Conservation (phyloP, 2,113 vertebrate species). For the Numenius arquata region DNA sequence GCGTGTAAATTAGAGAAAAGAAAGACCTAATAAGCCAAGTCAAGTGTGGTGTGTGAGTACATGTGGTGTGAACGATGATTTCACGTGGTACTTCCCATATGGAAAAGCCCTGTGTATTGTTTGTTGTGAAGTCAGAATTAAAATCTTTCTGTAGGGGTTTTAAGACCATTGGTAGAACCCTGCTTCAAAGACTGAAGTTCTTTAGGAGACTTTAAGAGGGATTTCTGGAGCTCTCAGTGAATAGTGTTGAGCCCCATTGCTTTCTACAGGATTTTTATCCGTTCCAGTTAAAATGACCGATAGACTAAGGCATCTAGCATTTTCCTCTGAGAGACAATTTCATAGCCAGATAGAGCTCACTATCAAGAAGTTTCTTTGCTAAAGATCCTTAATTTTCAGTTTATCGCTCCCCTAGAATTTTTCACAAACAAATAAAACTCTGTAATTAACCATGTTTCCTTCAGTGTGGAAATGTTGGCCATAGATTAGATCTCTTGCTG, state of each 20-base stretch:
- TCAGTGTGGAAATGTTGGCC: not conserved
- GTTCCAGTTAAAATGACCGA: not conserved
- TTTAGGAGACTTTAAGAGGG: not conserved
- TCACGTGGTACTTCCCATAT: not conserved
- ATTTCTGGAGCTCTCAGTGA: not conserved
- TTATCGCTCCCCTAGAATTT: not conserved
- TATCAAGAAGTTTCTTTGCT: not conserved
- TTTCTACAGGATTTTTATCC: not conserved
- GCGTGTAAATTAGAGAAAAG: not conserved
- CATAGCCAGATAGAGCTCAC: not conserved
- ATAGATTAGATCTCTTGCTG: not conserved
- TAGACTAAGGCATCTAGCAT: not conserved
- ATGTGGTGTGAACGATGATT: not conserved
- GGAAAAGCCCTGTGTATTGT: not conserved
- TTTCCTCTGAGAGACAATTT: not conserved
- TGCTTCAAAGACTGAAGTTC: not conserved
- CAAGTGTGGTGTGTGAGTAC: not conserved
- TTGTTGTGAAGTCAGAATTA: not conserved
- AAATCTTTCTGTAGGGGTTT: not conserved
- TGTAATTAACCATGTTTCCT: not conserved
- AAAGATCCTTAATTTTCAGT: conserved; percentile 17
- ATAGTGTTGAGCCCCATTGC: not conserved
- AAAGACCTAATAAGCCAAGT: not conserved
- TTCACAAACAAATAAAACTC: conserved; percentile 20
- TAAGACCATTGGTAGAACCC: not conserved